These are phyloP conservation scores for Sander lucioperca DNA, from an alignment of 2,113 vertebrate species.

Conservation along the genomic window DNA sequence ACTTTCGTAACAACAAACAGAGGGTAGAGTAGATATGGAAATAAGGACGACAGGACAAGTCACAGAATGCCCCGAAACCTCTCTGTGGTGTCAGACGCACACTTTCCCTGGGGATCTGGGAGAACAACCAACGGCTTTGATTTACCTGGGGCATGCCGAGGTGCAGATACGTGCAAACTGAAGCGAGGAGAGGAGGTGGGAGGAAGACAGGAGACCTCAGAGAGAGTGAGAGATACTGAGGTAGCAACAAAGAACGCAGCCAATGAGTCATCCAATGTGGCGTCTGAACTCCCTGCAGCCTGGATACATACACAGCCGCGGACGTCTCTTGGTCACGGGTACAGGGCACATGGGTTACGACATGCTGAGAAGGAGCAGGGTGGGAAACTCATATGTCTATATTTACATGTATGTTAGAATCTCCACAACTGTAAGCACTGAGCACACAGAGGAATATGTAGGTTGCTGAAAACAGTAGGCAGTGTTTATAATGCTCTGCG, in stretches of 20 bases:
- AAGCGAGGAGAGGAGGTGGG: conserved; percentile 7
- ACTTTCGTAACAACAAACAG: conserved; percentile 58
- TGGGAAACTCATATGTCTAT: conserved; percentile 52
- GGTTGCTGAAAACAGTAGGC: conserved; percentile 54
- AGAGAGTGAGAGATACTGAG: conserved; percentile 61
- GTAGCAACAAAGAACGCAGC: conserved; percentile 65
- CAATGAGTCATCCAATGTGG: conserved; percentile 70
- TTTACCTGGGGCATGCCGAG: conserved; percentile 58
- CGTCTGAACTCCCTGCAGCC: conserved; percentile 69
- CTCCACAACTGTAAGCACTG: background rate
- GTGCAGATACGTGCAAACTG: conserved; percentile 54
- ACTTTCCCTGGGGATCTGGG: conserved; percentile 24
- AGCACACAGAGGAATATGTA: conserved; percentile 18
- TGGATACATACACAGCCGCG: conserved; percentile 51
- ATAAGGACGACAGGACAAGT: conserved; percentile 57
- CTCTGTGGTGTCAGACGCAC: conserved; percentile 47
- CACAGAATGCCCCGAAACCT: conserved; percentile 54
- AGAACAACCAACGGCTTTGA: conserved; percentile 47
- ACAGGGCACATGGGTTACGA: conserved; percentile 34
- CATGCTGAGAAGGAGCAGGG: conserved; percentile 31
- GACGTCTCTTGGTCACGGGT: conserved; percentile 69
- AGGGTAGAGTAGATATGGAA: conserved; percentile 59
- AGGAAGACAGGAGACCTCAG: background rate
- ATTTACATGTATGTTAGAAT: conserved; percentile 55
- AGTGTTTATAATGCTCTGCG: conserved; percentile 61